Base-by-base conservation (phyloP, 2,113 vertebrate species). In the Triplophysa rosa region DNA sequence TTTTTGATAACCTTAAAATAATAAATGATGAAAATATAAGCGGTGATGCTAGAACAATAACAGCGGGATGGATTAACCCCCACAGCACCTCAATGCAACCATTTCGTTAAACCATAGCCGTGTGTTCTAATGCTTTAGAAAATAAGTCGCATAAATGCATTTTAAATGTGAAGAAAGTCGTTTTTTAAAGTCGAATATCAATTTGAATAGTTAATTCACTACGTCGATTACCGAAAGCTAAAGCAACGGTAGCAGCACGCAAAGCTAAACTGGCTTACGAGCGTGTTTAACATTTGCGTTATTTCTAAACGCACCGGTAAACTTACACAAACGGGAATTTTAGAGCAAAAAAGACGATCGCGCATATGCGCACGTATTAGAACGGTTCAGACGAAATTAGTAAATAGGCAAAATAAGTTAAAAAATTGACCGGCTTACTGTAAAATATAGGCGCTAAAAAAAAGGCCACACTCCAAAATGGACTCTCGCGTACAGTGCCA, bases 391-490 rank as follows among this genome's bases (percentile, higher is more conserved):
- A 13, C 23, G 9, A 59, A 23, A 67, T 59, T 33, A 8, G 56
- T 17, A 21, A 45, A 45, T 45, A 12, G n/a, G 9, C 45, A 8
- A 42, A 70, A 33, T 12, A 49, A 64, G 49, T 49, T 45, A 0
- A 26, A 11, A 54, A 61, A 40, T n/a, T 49, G 10, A 79, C 79
- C 72, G 62, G 79, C 84, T 86, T 82, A 86, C 79, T 71, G 66
- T 78, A 56, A 54, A 42, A 71, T 62, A 72, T 63, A 61, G 62
- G 65, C 33, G 73, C 76, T 74, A 62, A 78, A 73, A 78, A 78
- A 73, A 77, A 49, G 33, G 59, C 72, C 49, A 73, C 70, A 59
- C 47, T 67, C 81, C 82, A 86, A 86, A 49, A 86, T 86, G 84
- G 84, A 79, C 65, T 77, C 82, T 82, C 71, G 58, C 23, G 23